Base-by-base conservation (phyloP, 2,888 invertebrate species). In the Bruchidius siliquastri region DNA sequence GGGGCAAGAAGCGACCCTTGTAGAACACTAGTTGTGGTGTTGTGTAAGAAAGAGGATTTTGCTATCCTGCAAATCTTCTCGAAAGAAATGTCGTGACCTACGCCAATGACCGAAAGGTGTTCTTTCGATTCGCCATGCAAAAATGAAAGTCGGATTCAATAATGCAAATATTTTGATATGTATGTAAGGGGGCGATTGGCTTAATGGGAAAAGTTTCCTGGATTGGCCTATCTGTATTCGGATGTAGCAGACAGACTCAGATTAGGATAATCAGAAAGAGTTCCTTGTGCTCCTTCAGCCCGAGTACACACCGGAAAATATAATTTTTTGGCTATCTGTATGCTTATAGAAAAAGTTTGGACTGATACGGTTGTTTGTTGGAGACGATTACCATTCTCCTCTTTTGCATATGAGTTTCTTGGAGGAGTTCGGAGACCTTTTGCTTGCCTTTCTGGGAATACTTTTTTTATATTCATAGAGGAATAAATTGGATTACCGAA, bases 81-180 rank as follows among this genome's bases (percentile, higher is more conserved):
- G n/a, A n/a, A n/a, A n/a, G n/a, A 26, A 26, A 26, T 8, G 2
- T 26, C 2, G 26, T 26, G 26, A 13, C 1, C 49, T 13, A 49
- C 49, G 49, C 49, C 18, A 49, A 4, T 49, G 49, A 4, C 18
- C 49, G 1, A 49, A 49, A 49, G 49, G 49, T 49, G 49, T 49
- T 49, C 49, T 1, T 13, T 13, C 49, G 49, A 13, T 49, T 18
- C 18, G 49, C 49, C 49, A 49, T 13, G 49, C 13, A 49, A 49
- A 77, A 77, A 77, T 78, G 77, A 77, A 74, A 77, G 76, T 78
- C 72, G 79, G 83, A 84, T 84, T 82, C 83, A 84, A 84, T 84
- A 84, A 84, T 84, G 84, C 83, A 84, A 84, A 84, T 84, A 81
- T 81, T 83, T 82, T 81, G 81, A 84, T 84, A 84, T 83, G 82